Evolutionary conservation across 2,113 vertebrate species (phyloP).

Genomic region (Leiothrix lutea): DNA sequence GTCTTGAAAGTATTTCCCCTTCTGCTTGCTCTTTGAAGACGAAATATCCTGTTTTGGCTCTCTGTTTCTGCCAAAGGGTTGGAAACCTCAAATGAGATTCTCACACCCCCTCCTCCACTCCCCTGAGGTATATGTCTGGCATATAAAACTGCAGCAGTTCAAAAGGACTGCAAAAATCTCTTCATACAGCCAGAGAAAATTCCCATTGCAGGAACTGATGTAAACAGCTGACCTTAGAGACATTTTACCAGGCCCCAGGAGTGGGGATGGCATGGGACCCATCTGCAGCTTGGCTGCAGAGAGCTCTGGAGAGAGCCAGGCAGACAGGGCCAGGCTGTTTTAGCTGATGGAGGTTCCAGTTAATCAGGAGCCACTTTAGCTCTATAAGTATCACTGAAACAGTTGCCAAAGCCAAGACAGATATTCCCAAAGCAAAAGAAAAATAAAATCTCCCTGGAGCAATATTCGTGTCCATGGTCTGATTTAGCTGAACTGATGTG

Average conservation of each 20-base stretch:
- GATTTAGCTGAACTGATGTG: background rate
- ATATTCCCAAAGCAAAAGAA: background rate
- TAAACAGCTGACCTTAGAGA: background rate
- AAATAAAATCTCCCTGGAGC: background rate
- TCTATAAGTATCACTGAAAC: background rate
- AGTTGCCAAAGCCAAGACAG: background rate
- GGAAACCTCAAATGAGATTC: conserved; percentile 37
- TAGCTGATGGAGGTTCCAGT: background rate
- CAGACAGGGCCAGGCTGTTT: background rate
- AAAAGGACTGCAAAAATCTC: background rate
- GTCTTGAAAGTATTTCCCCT: background rate
- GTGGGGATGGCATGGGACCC: background rate
- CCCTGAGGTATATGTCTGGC: conserved; percentile 8
- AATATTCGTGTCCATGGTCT: background rate
- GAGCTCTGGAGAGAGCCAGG: background rate
- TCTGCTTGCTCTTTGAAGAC: background rate
- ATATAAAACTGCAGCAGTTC: background rate
- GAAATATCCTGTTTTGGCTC: conserved; percentile 19
- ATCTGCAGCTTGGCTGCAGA: background rate
- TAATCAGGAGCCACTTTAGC: background rate
- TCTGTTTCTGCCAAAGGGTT: background rate
- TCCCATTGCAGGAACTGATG: background rate
- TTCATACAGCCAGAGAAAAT: background rate
- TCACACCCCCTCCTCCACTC: conserved; percentile 20
- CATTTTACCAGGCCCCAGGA: background rate